A percentile compares a stretch with the other conserved stretches of the same genome.
These are phyloP conservation scores for Heliocidaris tuberculata DNA, from an alignment of 35 echinoderm and acorn worm species.

Conservation along the genomic window DNA sequence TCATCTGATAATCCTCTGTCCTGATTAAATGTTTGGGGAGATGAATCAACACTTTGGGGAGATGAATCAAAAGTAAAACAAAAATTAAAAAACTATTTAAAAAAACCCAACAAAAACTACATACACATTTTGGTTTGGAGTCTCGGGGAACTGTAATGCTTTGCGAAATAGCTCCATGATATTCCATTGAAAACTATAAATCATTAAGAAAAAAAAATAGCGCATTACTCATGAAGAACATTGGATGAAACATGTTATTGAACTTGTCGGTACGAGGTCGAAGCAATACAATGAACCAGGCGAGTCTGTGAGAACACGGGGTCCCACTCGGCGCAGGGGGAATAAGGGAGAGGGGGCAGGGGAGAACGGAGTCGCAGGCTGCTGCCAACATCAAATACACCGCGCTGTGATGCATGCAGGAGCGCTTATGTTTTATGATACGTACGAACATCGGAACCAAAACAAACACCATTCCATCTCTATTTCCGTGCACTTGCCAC, in stretches of 20 bases:
- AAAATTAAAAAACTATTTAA: no score
- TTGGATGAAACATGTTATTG: slow-evolving; percentile 26
- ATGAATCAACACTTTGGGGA: no score
- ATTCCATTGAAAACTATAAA: neutral
- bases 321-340: neutral
- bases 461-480: slow-evolving; percentile 48
- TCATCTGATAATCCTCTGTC: no score
- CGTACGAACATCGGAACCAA: slow-evolving; percentile 36
- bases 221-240: neutral
- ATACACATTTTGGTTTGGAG: no score
- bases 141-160: no score
- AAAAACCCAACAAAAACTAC: no score
- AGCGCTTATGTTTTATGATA: slow-evolving; percentile 30
- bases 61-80: no score
- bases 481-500: slow-evolving; percentile 47
- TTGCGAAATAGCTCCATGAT: no score
- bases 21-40: no score
- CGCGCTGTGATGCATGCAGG: neutral
- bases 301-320: neutral
- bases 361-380: neutral
- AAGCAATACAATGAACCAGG: neutral
- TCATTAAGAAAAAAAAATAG: neutral
- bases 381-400: slow-evolving; percentile 14
- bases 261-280: slow-evolving; percentile 35
- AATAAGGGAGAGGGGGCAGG: neutral